A percentile compares a stretch with the other conserved stretches of the same genome.
phyloP scores from a whole-genome alignment of 2,888 invertebrate genomes.

The Drosophila mulleri region DNA sequence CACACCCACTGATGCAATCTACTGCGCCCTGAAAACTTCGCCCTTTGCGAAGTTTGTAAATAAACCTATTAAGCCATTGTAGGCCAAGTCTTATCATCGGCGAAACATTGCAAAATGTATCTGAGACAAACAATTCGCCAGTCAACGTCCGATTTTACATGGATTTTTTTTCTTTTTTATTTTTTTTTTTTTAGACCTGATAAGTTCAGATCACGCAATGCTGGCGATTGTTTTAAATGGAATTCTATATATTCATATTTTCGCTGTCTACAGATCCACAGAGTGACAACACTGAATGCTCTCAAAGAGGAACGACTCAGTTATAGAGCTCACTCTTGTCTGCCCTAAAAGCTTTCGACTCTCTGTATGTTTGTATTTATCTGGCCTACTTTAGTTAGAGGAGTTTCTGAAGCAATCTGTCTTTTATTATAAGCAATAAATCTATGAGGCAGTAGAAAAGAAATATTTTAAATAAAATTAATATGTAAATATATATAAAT shows the following conservation, averaged over 20 bases:
- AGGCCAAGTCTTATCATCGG: constrained; percentile 25
- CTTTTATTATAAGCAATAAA: background rate
- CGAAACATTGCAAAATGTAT: constrained; percentile 25
- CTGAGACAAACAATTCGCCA: constrained; percentile 21
- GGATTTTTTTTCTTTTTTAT: background rate
- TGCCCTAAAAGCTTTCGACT: background rate
- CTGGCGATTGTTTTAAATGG: constrained; percentile 19
- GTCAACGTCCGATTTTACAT: constrained; percentile 41
- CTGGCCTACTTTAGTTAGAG: background rate
- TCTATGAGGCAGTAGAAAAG: background rate
- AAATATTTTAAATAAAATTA: background rate
- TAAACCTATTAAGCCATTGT: constrained; percentile 14
- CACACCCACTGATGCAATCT: background rate
- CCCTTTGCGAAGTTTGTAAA: constrained; percentile 6
- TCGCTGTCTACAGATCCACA: constrained; percentile 9
- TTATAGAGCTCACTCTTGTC: background rate
- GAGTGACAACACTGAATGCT: background rate
- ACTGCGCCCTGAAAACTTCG: constrained; percentile 7
- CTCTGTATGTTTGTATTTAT: background rate
- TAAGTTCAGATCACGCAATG: constrained; percentile 35
- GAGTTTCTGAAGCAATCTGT: background rate
- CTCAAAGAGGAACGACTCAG: background rate
- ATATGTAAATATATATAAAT: background rate
- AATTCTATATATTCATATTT: background rate
- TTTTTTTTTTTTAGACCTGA: constrained; percentile 20